Evolutionary conservation across 2,797 vertebrate genomes (phyloP).

Genomic region (Parauchenoglanis ngamensis): DNA sequence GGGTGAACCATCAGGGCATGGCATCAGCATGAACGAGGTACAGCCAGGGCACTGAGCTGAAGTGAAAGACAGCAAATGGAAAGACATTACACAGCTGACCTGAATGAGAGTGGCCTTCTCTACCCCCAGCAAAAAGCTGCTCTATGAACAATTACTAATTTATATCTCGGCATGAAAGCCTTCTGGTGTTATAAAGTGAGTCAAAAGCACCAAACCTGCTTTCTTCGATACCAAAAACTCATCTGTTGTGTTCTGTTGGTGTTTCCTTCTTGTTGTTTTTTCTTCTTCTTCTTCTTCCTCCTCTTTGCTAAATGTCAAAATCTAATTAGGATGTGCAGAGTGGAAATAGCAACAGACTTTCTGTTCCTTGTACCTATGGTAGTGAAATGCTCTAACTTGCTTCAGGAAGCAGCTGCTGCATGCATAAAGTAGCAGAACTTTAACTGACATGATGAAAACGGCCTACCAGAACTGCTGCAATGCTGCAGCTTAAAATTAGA

Average conservation of each 20-base stretch:
- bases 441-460: conserved; percentile 46
- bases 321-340: conserved; percentile 17
- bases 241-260: neutral
- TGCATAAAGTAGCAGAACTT: conserved; percentile 32
- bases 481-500: conserved; percentile 20
- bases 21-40: neutral
- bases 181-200: conserved; percentile 21
- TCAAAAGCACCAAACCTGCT: conserved; percentile 10
- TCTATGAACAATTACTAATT: conserved; percentile 37
- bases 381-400: conserved; percentile 36
- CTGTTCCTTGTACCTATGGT: conserved; percentile 26
- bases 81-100: conserved; percentile 32
- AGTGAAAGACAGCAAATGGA: conserved; percentile 15
- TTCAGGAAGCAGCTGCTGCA: conserved; percentile 50
- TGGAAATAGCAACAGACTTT: conserved; percentile 38
- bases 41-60: neutral
- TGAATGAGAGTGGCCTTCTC: conserved; percentile 2
- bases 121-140: conserved; percentile 6
- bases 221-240: neutral
- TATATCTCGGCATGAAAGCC: conserved; percentile 22
- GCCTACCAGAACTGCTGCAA: conserved; percentile 21
- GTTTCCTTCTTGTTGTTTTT: neutral
- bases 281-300: neutral
- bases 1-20: neutral
- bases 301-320: conserved; percentile 17